Percentiles rank a stretch among this genome's conserved stretches.
These are phyloP conservation scores for Stegostoma tigrinum DNA, from an alignment of 2,113 vertebrate genomes.

Conservation along the genomic window DNA sequence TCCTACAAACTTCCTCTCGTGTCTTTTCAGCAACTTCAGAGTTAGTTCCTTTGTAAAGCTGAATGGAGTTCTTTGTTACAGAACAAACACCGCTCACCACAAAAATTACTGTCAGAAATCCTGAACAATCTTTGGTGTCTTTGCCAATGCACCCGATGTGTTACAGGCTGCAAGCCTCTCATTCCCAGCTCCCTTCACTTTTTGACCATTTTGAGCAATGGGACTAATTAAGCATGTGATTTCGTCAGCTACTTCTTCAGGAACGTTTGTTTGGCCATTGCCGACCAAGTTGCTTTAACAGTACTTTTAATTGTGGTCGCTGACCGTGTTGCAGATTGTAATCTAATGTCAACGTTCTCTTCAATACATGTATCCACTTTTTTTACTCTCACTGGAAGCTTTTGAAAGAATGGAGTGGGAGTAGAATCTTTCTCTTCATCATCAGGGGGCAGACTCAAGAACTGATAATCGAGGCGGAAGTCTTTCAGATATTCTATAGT, in stretches of 20 bases:
- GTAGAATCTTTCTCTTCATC: no score
- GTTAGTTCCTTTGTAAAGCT: constrained; percentile 22
- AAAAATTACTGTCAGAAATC: not conserved
- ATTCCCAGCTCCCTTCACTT: not conserved
- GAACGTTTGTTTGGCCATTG: not conserved
- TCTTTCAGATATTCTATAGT: not conserved
- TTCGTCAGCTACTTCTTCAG: not conserved
- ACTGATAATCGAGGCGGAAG: not conserved
- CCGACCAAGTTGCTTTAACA: not conserved
- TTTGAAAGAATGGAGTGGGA: no score
- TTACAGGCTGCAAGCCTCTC: no score
- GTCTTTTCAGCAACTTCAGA: not conserved
- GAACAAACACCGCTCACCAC: not conserved
- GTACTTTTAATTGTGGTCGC: not conserved
- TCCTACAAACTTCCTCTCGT: not conserved
- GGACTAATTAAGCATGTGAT: not conserved
- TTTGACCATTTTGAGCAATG: not conserved
- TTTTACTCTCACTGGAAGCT: no score
- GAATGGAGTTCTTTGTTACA: not conserved
- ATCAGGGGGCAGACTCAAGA: not conserved
- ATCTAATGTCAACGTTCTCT: not conserved
- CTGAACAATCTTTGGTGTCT: not conserved
- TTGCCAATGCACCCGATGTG: not conserved
- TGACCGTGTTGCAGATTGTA: not conserved
- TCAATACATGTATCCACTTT: no score